Evolutionary conservation across 92 coral and sea anemone genomes (phyloP).

Genomic region (Phenganax marumi): DNA sequence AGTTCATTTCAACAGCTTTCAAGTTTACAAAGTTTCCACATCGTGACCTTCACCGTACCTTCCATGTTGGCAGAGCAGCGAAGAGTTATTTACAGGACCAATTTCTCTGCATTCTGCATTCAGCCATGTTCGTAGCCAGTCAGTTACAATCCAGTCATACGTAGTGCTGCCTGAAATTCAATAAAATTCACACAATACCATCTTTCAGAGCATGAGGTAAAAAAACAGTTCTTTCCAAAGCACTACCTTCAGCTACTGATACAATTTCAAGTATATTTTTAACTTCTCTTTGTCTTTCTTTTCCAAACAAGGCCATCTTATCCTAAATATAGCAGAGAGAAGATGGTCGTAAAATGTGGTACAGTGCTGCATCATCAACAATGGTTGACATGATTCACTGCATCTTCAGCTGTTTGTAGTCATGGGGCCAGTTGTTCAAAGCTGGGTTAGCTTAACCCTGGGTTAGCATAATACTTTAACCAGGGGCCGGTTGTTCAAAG

Average conservation of each 20-base stretch:
- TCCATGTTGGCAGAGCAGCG: slow-evolving; percentile 82
- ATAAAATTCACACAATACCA: neutral
- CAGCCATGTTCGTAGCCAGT: slow-evolving; percentile 85
- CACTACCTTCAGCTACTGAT: slow-evolving; percentile 66
- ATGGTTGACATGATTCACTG: neutral
- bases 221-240: neutral
- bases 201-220: neutral
- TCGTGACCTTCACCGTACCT: slow-evolving; percentile 52
- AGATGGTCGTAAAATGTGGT: neutral
- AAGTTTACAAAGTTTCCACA: neutral
- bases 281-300: slow-evolving; percentile 69
- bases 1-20: too few species aligned
- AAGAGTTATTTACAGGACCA: slow-evolving; percentile 80
- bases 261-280: slow-evolving; percentile 63
- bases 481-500: too few species aligned
- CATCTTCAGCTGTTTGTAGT: too few species aligned
- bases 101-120: slow-evolving; percentile 60
- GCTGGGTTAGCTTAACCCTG: too few species aligned
- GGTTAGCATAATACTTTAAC: too few species aligned
- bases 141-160: slow-evolving; percentile 84
- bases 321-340: slow-evolving; percentile 46
- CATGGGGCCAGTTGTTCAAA: too few species aligned
- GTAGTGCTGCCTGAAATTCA: slow-evolving; percentile 24
- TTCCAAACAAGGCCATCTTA: slow-evolving; percentile 67
- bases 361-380: neutral